Evolutionary conservation across 2,888 invertebrate species (phyloP).

Genomic region (Athalia cordata): DNA sequence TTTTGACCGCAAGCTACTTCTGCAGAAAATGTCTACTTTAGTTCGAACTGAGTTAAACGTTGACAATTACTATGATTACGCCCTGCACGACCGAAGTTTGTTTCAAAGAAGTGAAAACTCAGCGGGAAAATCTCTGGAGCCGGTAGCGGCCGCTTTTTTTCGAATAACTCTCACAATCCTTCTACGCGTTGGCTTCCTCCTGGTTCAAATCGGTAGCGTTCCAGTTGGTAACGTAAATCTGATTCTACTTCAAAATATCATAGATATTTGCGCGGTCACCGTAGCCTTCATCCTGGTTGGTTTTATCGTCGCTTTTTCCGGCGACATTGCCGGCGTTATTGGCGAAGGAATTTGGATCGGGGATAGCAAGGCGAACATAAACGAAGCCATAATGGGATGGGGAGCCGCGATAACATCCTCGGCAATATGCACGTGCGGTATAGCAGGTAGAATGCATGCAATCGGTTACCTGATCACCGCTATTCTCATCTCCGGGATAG

Average conservation of each 20-base stretch:
- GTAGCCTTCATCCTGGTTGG: slow-evolving; percentile 65
- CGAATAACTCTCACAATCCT: slow-evolving; percentile 60
- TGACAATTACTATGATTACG: slow-evolving; percentile 47
- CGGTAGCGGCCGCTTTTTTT: slow-evolving; percentile 8
- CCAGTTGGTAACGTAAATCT: slow-evolving; percentile 69
- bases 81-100: slow-evolving; percentile 13
- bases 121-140: neutral
- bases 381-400: slow-evolving; percentile 64
- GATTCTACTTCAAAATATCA: slow-evolving; percentile 68
- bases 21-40: slow-evolving; percentile 41
- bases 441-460: slow-evolving; percentile 65
- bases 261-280: slow-evolving; percentile 66
- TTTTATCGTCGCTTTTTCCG: slow-evolving; percentile 65
- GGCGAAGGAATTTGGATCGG: slow-evolving; percentile 63
- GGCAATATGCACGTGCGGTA: slow-evolving; percentile 65
- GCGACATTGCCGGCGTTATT: slow-evolving; percentile 57
- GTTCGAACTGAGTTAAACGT: slow-evolving; percentile 39
- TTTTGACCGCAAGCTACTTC: too few relatives aligned
- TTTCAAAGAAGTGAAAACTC: neutral
- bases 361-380: slow-evolving; percentile 54
- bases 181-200: slow-evolving; percentile 65
- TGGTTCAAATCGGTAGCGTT: slow-evolving; percentile 69
- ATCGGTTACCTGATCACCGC: slow-evolving; percentile 60
- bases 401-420: slow-evolving; percentile 64
- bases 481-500: slow-evolving; percentile 60